These are phyloP conservation scores for Bombus confusus DNA, from an alignment of 1,140 invertebrate genomes.

Conservation along the genomic window DNA sequence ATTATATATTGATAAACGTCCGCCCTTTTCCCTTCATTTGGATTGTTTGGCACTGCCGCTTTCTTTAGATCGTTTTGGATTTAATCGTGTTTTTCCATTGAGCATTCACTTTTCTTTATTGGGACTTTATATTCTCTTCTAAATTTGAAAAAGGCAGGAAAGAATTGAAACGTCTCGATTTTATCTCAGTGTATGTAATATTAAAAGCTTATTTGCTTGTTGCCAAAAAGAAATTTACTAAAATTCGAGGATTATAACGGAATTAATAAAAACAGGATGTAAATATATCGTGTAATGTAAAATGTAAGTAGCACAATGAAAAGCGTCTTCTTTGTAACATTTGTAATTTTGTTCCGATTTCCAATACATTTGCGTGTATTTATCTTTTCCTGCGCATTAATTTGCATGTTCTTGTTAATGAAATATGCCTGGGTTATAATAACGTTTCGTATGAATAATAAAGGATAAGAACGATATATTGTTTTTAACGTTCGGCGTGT, in stretches of 20 bases:
- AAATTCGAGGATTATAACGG: neutral
- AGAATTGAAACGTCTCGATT: too few species aligned
- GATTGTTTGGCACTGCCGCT: neutral
- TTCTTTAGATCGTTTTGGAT: neutral
- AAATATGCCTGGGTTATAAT: neutral
- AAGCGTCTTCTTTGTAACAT: too few species aligned
- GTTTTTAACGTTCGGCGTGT: neutral
- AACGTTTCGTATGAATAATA: constrained; percentile 3
- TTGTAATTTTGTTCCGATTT: neutral
- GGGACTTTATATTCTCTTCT: too few species aligned
- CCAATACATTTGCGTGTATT: neutral
- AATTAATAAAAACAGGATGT: neutral
- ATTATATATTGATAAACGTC: neutral
- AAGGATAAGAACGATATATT: neutral
- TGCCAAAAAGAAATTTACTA: neutral
- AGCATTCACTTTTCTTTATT: neutral
- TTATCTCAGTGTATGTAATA: too few species aligned
- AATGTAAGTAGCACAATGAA: neutral
- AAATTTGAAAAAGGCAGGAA: too few species aligned
- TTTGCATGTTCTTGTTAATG: neutral
- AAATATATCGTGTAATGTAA: neutral
- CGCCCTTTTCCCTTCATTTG: neutral
- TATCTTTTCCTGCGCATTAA: neutral
- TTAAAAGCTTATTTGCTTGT: too few species aligned
- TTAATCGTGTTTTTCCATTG: neutral